Conservation (phyloP, 2,113 vertebrate genomes). For the Telmatochromis sp. region DNA sequence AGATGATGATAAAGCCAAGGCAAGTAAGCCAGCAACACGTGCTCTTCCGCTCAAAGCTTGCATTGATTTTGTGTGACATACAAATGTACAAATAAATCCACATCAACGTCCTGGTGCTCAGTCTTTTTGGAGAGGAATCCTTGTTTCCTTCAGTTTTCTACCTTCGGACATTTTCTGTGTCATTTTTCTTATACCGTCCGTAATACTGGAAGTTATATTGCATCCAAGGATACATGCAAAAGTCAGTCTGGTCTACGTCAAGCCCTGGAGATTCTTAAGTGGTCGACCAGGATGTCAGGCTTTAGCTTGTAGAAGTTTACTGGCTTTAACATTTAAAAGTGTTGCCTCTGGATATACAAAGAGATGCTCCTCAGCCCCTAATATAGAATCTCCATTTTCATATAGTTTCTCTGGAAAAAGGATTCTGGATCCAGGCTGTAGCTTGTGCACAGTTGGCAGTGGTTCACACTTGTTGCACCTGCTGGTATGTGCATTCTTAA, state of each 20-base stretch:
- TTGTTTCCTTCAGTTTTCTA: background rate
- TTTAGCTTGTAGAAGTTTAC: background rate
- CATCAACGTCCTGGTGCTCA: background rate
- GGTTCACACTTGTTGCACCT: background rate
- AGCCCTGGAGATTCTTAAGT: background rate
- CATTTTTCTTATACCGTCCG: background rate
- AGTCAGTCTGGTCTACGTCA: background rate
- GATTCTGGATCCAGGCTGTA: background rate
- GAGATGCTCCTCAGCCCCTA: background rate
- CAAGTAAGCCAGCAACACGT: background rate
- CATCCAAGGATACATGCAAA: background rate
- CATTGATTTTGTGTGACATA: constrained; percentile 18
- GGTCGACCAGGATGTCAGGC: background rate
- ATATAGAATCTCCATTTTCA: background rate
- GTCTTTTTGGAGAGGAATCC: background rate
- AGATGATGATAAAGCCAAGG: background rate
- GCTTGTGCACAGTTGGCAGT: constrained; percentile 1
- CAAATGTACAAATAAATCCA: background rate
- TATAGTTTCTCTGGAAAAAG: background rate
- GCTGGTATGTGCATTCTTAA: background rate
- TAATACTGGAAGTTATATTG: background rate
- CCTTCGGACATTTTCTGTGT: background rate
- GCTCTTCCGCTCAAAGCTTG: background rate
- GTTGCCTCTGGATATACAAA: background rate
- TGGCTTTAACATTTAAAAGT: background rate